These are phyloP conservation scores for Thaumetopoea pityocampa DNA, from an alignment of 1,140 invertebrate genomes.

Conservation along the genomic window DNA sequence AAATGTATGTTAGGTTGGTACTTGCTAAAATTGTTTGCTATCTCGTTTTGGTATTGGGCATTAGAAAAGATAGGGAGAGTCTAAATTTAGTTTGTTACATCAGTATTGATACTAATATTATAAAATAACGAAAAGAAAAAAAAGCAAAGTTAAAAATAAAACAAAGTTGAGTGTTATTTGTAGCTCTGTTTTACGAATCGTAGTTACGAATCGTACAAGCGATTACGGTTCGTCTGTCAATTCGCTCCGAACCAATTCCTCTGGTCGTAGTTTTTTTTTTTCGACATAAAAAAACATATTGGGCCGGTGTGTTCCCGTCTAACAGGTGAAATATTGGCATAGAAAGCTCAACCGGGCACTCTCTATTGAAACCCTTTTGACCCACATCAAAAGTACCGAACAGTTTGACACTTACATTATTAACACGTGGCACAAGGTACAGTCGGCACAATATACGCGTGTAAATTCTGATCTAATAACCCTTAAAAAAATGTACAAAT, in stretches of 20 bases:
- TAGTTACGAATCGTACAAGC: constrained; percentile 1
- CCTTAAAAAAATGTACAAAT: constrained; percentile 20
- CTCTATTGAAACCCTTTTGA: constrained; percentile 38
- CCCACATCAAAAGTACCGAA: constrained; percentile 33
- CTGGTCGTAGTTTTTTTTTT: constrained; percentile 17
- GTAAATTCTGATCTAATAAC: constrained; percentile 23
- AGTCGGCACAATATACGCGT: constrained; percentile 6
- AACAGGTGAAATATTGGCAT: constrained; percentile 26
- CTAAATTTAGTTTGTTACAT: too few species aligned
- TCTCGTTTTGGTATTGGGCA: too few species aligned
- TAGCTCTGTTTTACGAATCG: too few species aligned
- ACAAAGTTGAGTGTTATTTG: too few species aligned
- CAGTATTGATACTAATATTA: too few species aligned
- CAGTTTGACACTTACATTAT: constrained; percentile 44
- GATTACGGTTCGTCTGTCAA: too few species aligned
- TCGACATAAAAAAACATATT: constrained; percentile 29
- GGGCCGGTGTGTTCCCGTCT: constrained; percentile 17
- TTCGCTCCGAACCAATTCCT: constrained; percentile 14
- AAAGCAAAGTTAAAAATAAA: too few species aligned
- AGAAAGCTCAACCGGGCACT: constrained; percentile 18
- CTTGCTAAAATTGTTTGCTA: too few species aligned
- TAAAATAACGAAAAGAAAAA: too few species aligned
- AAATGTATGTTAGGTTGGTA: too few species aligned
- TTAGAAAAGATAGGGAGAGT: too few species aligned
- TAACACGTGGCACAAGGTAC: constrained; percentile 29